Evolutionary conservation across 1,140 invertebrate genomes (phyloP), one percentile per base, ranked within the genome.

Genomic region (Ceratina australensis): DNA sequence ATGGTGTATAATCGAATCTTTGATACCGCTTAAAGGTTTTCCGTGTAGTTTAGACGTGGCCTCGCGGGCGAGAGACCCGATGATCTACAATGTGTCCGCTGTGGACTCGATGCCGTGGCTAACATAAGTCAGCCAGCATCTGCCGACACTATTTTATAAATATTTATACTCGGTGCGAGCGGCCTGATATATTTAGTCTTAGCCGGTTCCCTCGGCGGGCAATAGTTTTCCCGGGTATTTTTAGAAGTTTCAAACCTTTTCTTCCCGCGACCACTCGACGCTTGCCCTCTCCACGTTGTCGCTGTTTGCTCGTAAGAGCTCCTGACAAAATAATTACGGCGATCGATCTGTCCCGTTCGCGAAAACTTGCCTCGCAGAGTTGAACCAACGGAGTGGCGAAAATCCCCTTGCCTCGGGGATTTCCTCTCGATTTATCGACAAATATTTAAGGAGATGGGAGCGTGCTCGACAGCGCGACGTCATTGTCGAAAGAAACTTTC

Each of bases 71-170:
- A 72, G 50, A 54, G 15, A 71, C 52, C 49, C 15, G 22, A 12
- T 15, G 47, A 69, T 28, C 12, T 18, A 33, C 66, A 4, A 22
- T 28, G 33, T 22, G 59, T 57, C 49, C n/a, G 16, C 24, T 33
- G 26, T 56, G 56, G 8, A 20, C 47, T 56, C 63, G 20, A 66
- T 74, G 49, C 57, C 72, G 71, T 78, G 67, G 80, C 81, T 74
- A 81, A 76, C 52, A 16, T 18, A n/a, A 80, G 75, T 61, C 78
- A 80, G 56, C 79, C 74, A 82, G 79, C 85, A 86, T 84, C 83
- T 86, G 85, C 83, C 83, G 72, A 76, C 80, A 79, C 80, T 86
- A 86, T 82, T 85, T 86, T 86, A 86, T 82, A 84, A 86, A 86
- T 86, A 86, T 86, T 84, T 86, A 86, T 86, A 80, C 78, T 15